These are phyloP conservation scores for Sarcophaga bullata DNA, from an alignment of 1,140 invertebrate genomes.

Conservation along the genomic window DNA sequence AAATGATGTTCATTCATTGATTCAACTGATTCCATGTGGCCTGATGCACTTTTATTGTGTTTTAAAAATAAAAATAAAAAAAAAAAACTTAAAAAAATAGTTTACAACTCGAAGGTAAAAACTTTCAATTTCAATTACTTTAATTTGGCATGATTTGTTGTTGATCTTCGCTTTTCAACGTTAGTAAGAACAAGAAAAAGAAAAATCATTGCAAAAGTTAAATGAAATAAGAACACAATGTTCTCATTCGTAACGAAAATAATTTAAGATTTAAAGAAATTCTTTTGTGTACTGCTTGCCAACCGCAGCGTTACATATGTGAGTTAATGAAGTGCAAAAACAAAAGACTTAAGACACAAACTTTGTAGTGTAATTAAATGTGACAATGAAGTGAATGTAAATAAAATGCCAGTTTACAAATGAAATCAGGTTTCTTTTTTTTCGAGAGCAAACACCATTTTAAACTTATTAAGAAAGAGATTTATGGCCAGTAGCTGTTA, in stretches of 20 bases:
- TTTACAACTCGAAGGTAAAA: slow-evolving; percentile 25
- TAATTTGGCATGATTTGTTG: slow-evolving; percentile 33
- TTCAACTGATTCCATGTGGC: neutral
- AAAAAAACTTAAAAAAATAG: neutral
- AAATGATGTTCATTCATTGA: slow-evolving; percentile 32
- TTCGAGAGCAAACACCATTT: no score
- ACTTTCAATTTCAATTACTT: slow-evolving; percentile 36
- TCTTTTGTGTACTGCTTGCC: neutral
- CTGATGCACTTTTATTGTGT: slow-evolving; percentile 5
- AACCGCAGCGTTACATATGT: neutral
- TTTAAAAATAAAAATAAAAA: neutral
- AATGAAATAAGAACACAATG: neutral
- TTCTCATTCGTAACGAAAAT: neutral
- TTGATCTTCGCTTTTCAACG: slow-evolving; percentile 1
- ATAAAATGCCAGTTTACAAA: neutral
- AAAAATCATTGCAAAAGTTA: no score
- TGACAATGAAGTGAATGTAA: slow-evolving; percentile 10
- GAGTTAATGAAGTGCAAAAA: slow-evolving; percentile 14
- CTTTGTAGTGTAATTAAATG: neutral
- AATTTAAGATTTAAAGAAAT: neutral
- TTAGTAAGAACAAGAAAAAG: no score
- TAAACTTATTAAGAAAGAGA: no score
- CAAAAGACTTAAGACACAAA: slow-evolving; percentile 17
- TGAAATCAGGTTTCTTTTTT: no score
- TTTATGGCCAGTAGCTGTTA: no score